These are phyloP conservation scores for Strigamia transsilvanica DNA, from an alignment of 2,888 invertebrate genomes.

Conservation along the genomic window DNA sequence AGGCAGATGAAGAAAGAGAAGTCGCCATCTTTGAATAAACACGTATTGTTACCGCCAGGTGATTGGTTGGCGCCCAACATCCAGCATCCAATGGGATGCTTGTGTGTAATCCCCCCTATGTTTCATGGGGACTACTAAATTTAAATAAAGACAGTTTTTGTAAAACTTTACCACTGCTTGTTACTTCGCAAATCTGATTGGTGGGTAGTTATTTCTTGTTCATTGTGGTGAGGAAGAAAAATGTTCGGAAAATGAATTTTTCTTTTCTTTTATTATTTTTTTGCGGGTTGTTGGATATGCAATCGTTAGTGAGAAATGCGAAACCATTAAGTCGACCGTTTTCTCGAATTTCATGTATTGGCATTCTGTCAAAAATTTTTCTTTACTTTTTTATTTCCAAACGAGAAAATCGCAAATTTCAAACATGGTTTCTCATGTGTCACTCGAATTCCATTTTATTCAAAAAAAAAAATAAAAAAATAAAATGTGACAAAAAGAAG, in stretches of 20 bases:
- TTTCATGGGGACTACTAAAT: too few species aligned
- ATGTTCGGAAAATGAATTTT: not conserved
- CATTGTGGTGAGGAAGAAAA: not conserved
- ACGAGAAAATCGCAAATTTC: conserved; percentile 39
- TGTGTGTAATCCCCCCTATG: too few species aligned
- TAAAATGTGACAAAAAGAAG: conserved; percentile 9
- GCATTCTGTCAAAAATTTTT: conserved; percentile 36
- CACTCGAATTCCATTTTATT: not conserved
- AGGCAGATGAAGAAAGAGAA: too few species aligned
- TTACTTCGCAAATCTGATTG: too few species aligned
- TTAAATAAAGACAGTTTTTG: too few species aligned
- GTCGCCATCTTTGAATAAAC: too few species aligned
- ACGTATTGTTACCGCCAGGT: too few species aligned
- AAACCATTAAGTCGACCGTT: conserved; percentile 22
- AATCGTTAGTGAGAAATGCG: conserved; percentile 21
- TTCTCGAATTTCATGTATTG: conserved; percentile 41
- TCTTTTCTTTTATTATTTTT: not conserved
- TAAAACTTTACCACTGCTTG: too few species aligned
- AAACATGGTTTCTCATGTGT: conserved; percentile 42
- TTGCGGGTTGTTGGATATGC: conserved; percentile 10
- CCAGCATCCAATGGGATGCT: too few species aligned
- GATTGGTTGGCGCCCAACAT: too few species aligned
- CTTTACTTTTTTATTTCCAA: not conserved
- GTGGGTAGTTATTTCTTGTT: not conserved
- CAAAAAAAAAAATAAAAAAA: not conserved